Base-by-base conservation (phyloP, 2,888 invertebrate genomes). In the Ferrisia virgata region DNA sequence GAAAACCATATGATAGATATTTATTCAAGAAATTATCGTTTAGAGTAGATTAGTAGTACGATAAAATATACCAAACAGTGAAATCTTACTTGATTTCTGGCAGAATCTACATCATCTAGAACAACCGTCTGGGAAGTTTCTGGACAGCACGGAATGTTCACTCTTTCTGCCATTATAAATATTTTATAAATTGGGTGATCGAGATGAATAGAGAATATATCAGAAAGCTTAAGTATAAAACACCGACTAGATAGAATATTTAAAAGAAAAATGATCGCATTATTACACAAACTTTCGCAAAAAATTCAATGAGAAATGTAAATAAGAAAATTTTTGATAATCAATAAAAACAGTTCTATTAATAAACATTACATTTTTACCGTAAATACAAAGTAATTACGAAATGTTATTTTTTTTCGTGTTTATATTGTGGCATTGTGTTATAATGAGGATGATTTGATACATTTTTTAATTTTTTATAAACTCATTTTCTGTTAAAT, bases 101-200 rank as follows among this genome's bases (percentile, higher is more conserved):
- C 53, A 58, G 79, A 33, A 79, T 84, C 84, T 8, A 79, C 79
- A 8, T 84, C 84, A n/a, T 84, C 84, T n/a, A 84, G 31, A 18
- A 79, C 58, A 58, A 78, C n/a, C 6, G 84, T 58, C 22, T 76
- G 84, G 9, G 43, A 47, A 18, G 33, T 22, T 84, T 84, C 84
- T 5, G 78, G 39, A 80, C 47, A 47, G 22, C 84, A 53, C 4
- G 82, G 69, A 64, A 82, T 40, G 6, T 33, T 40, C 36, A 39
- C 22, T 76, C 78, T 83, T 2, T 84, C 84, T 22, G 79, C 84
- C 84, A 84, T 84, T 6, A 53, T 47, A 9, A 25, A 47, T 53
- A 11, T 18, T n/a, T n/a, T n/a, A n/a, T n/a, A n/a, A n/a, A n/a
- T n/a, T n/a, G n/a, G n/a, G n/a, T n/a, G n/a, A n/a, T n/a, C n/a